These are phyloP conservation scores for Ceraclea dissimilis DNA, from an alignment of 2,888 invertebrate species.

Conservation along the genomic window DNA sequence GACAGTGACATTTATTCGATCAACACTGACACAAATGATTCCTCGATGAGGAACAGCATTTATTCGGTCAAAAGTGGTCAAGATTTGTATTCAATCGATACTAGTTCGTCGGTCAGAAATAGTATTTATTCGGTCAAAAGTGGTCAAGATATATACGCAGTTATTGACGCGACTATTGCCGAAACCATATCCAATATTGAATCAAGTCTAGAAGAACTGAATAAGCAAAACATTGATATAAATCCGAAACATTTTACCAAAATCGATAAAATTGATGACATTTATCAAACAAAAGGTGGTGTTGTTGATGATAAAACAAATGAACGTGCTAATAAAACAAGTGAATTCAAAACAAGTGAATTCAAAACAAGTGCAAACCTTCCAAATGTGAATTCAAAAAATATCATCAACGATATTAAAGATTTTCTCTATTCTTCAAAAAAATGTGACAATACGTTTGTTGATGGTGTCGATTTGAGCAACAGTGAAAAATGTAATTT, in stretches of 20 bases:
- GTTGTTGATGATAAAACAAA: background rate
- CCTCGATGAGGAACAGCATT: slow-evolving; percentile 17
- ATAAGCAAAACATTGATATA: slow-evolving; percentile 3
- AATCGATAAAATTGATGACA: background rate
- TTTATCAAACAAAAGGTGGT: background rate
- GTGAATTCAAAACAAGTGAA: background rate
- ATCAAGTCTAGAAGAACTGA: slow-evolving; percentile 16
- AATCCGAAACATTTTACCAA: background rate
- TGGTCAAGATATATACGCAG: slow-evolving; percentile 13
- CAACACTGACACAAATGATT: slow-evolving; percentile 6
- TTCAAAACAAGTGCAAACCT: background rate
- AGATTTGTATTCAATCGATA: slow-evolving; percentile 17
- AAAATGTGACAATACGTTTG: background rate
- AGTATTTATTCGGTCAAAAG: slow-evolving; percentile 19
- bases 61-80: slow-evolving; percentile 22
- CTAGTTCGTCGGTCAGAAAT: slow-evolving; percentile 13
- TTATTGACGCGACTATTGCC: slow-evolving; percentile 21
- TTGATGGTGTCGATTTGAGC: background rate
- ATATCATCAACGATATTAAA: background rate
- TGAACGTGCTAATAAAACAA: background rate
- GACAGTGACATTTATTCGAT: slow-evolving; percentile 32
- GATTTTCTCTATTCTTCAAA: background rate
- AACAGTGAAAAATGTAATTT: slow-evolving; percentile 1
- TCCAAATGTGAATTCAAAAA: too few relatives aligned
- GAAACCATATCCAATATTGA: slow-evolving; percentile 19